Evolutionary conservation across 2,888 invertebrate species (phyloP).

Genomic region (Aethes cnicana): DNA sequence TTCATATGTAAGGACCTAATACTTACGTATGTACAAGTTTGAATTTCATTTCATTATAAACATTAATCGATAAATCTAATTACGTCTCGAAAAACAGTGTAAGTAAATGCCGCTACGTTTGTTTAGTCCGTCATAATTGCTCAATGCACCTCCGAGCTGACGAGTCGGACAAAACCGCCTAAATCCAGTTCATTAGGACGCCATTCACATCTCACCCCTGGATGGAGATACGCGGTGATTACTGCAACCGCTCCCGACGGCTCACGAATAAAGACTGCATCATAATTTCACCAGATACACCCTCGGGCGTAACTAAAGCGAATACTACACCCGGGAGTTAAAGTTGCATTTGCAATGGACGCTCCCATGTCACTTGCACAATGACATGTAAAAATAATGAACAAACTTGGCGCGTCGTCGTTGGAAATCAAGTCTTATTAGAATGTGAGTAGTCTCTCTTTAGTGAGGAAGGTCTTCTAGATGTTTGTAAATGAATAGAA

Average conservation of each 20-base stretch:
- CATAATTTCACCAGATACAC: constrained; percentile 82
- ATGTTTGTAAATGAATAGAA: constrained; percentile 82
- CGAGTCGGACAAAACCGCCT: constrained; percentile 81
- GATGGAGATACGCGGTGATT: constrained; percentile 83
- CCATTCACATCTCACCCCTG: constrained; percentile 81
- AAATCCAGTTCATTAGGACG: constrained; percentile 83
- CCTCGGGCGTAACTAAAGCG: constrained; percentile 52
- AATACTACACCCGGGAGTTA: constrained; percentile 60
- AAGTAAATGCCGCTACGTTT: constrained; percentile 64
- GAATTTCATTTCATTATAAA: neutral
- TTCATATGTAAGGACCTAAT: no score
- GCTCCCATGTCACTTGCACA: constrained; percentile 74
- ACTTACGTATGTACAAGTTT: no score
- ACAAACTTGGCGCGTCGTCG: constrained; percentile 65
- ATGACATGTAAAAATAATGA: constrained; percentile 83
- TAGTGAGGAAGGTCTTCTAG: constrained; percentile 51
- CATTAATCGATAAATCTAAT: constrained; percentile 15
- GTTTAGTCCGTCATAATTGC: constrained; percentile 80
- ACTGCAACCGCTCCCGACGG: constrained; percentile 83
- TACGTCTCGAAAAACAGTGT: constrained; percentile 55
- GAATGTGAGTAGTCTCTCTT: constrained; percentile 50
- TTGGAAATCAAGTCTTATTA: constrained; percentile 60
- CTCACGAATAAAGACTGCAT: constrained; percentile 83
- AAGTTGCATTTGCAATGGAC: constrained; percentile 57
- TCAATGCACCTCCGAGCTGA: constrained; percentile 76